Base-by-base conservation (phyloP, 2,888 invertebrate genomes). In the Eupithecia abbreviata region DNA sequence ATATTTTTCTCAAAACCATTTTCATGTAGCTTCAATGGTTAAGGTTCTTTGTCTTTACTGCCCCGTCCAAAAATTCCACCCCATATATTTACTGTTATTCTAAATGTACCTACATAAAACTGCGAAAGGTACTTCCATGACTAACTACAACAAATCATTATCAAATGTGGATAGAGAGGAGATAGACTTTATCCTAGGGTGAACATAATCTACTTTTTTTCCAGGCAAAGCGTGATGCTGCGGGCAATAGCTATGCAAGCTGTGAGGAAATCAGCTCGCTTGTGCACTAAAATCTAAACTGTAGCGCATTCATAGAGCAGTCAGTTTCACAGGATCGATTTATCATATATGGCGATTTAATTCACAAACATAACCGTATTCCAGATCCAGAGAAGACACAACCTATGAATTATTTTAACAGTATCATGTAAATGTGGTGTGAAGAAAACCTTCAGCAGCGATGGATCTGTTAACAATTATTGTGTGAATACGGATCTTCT, bases 291-390 rank as follows among this genome's bases (percentile, higher is more conserved):
- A 7, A 55, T 55, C n/a, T 55, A n/a, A 55, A 55, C 4, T 55
- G n/a, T n/a, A 55, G 55, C 55, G 55, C 55, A 55, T n/a, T n/a
- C 55, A 55, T n/a, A 55, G n/a, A n/a, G 55, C n/a, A 12, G 55
- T 55, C n/a, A n/a, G 7, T 55, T n/a, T 15, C 55, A 55, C 55
- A 55, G 3, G 49, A 15, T 15, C 2, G 15, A 15, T 15, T 51
- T 51, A 51, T 15, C 13, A 51, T 15, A 47, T 51, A 0, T 51
- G 15, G 6, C 30, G 15, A 51, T 1, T 7, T 3, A 51, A 10
- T 51, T n/a, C n/a, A 51, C 51, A 51, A 15, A n/a, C 3, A 51
- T 2, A n/a, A 51, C 6, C 15, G 6, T 51, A 6, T n/a, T n/a
- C 51, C 15, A 0, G n/a, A 51, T n/a, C n/a, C 51, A n/a, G n/a